phyloP scores from a whole-genome alignment of 2,113 vertebrate genomes.

The Pollimyrus isidori region DNA sequence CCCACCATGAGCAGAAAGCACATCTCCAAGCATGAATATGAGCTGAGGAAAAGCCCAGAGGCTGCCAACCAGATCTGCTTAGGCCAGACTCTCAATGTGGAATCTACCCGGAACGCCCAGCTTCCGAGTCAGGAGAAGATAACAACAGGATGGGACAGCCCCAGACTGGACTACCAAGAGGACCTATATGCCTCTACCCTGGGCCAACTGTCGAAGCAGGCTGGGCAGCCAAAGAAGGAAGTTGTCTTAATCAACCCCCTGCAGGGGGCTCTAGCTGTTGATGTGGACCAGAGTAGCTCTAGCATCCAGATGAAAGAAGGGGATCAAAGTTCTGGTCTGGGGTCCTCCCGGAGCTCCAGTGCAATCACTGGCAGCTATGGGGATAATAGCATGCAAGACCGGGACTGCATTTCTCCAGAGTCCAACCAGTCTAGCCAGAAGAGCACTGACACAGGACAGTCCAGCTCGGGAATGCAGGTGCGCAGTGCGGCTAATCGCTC shows the following conservation, averaged over 20 bases:
- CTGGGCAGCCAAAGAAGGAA: conserved; percentile 17
- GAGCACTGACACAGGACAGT: conserved; percentile 35
- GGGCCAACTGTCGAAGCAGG: background rate
- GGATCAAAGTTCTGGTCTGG: conserved; percentile 18
- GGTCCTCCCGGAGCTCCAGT: conserved; percentile 50
- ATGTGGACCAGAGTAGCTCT: conserved; percentile 8
- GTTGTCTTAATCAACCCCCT: background rate
- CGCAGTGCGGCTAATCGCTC: background rate
- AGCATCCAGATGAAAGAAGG: conserved; percentile 15
- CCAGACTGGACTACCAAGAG: background rate
- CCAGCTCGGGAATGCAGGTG: conserved; percentile 50
- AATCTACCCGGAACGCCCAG: conserved; percentile 31
- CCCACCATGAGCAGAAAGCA: conserved; percentile 19
- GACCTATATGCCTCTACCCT: background rate
- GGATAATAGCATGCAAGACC: conserved; percentile 34
- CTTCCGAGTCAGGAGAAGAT: conserved; percentile 27
- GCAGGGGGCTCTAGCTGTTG: background rate
- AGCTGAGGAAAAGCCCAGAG: conserved; percentile 32
- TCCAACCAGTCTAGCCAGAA: conserved; percentile 46
- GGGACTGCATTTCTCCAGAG: conserved; percentile 46
- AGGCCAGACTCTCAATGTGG: background rate
- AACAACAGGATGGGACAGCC: background rate
- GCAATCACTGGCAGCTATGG: conserved; percentile 52
- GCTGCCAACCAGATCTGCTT: conserved; percentile 19
- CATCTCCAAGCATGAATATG: conserved; percentile 19